Evolutionary conservation across 35 echinoderm and acorn worm species (phyloP), one percentile per base, ranked within the genome.

Genomic region (Patiria miniata): DNA sequence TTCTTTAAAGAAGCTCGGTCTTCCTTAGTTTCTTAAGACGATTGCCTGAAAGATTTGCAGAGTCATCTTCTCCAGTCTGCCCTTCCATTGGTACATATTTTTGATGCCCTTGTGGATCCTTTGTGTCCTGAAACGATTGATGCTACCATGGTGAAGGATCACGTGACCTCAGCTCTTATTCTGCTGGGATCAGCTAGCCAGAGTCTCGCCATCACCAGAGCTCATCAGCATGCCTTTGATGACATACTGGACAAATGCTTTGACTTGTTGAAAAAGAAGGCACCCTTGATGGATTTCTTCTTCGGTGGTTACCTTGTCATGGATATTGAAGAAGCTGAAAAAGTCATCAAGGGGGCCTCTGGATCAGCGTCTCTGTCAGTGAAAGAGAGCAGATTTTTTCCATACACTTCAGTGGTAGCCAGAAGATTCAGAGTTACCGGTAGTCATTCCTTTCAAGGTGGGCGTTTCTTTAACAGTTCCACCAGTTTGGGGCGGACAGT

Each of bases 1-100:
- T 28, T 23, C n/a, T 73, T 73, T 73, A 73, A 73, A 73, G 29
- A 36, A 73, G 26, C 65, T 73, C 8, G 65, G 29, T 73, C 65
- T 30, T 73, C 65, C 26, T 73, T 73, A 7, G 65, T 73, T 14
- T 30, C 65, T 28, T 23, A 73, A 73, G 65, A 28, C 29, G 65
- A 73, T 23, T 34, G 65, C 3, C 65, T 73, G 23, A 36, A 73
- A 23, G 65, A 73, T 73, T 22, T 23, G 3, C 65, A 73, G 21
- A 23, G 65, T 34, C 65, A 30, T 73, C 7, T 73, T 30, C 65
- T 73, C 21, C 21, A 73, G 26, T 73, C 29, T 0, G 65, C 65
- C 19, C 65, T 73, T 4, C 65, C 65, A 26, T 28, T 73, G 65
- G 19, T 73, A 7, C 65, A 73, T 73, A 18, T 69, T 69, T 69